Percentiles rank a stretch among this genome's conserved stretches.
phyloP scores from a whole-genome alignment of 2,888 invertebrate species.

The Itoplectis maculator region DNA sequence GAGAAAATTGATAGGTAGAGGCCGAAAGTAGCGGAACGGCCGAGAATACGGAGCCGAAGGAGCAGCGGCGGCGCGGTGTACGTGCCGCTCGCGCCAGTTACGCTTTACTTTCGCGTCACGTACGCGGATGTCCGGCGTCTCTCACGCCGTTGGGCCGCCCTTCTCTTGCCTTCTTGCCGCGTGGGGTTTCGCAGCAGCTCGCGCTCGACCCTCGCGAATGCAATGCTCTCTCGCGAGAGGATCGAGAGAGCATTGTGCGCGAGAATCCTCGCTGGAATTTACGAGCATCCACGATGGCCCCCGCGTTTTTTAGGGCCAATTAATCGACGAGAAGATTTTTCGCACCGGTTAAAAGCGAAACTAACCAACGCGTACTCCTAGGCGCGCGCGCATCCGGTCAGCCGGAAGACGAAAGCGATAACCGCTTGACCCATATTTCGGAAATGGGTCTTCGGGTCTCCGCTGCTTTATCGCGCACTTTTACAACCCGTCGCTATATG shows the following conservation, averaged over 20 bases:
- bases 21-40: background rate
- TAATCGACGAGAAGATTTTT: slow-evolving; percentile 5
- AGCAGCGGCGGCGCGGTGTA: background rate
- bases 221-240: background rate
- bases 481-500: background rate
- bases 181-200: slow-evolving; percentile 33
- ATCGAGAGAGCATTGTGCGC: background rate
- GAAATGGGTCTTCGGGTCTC: too few relatives aligned
- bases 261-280: slow-evolving; percentile 19
- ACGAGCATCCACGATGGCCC: slow-evolving; percentile 5
- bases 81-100: slow-evolving; percentile 23
- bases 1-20: slow-evolving; percentile 39
- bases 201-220: slow-evolving; percentile 48
- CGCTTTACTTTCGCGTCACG: slow-evolving; percentile 58
- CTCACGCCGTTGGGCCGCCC: background rate
- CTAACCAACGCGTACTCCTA: background rate
- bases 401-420: background rate
- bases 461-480: background rate
- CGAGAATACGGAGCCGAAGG: background rate
- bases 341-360: background rate
- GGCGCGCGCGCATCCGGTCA: background rate
- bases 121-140: slow-evolving; percentile 53
- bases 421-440: background rate
- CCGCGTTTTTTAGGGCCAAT: slow-evolving; percentile 16
- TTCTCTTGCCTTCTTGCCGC: slow-evolving; percentile 18